Evolutionary conservation across 2,797 vertebrate genomes (phyloP).

Genomic region (Lates japonicus): DNA sequence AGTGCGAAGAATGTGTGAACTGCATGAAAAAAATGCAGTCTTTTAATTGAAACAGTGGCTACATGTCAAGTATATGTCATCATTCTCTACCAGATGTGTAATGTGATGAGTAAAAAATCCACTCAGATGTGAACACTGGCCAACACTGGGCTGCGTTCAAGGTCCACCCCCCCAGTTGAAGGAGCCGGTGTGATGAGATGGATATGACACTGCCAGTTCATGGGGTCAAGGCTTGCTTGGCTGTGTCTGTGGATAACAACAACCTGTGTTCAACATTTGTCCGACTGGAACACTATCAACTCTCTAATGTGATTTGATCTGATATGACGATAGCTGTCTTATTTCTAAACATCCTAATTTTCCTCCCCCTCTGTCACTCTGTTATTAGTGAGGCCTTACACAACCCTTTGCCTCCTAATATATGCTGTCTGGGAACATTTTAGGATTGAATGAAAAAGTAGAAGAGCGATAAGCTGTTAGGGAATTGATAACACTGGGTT

Average conservation of each 20-base stretch:
- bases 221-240: conserved; percentile 41
- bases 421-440: neutral
- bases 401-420: neutral
- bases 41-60: neutral
- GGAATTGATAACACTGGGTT: neutral
- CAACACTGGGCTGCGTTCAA: conserved; percentile 43
- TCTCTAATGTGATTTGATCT: conserved; percentile 32
- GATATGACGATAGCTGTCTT: conserved; percentile 22
- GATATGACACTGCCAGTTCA: conserved; percentile 52
- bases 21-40: neutral
- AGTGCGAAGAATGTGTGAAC: neutral
- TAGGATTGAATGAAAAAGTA: too few relatives aligned
- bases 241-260: conserved; percentile 37
- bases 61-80: neutral
- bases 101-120: conserved; percentile 7
- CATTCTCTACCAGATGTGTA: conserved; percentile 26
- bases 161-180: conserved; percentile 39
- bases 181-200: conserved; percentile 55
- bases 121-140: conserved; percentile 12
- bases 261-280: conserved; percentile 31
- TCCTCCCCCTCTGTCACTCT: conserved; percentile 3
- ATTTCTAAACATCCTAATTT: conserved; percentile 26
- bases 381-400: neutral
- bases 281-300: neutral
- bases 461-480: neutral